A percentile compares a stretch with the other conserved stretches of the same genome.
Conservation (phyloP, 2,888 invertebrate species). For the Lypha dubia region DNA sequence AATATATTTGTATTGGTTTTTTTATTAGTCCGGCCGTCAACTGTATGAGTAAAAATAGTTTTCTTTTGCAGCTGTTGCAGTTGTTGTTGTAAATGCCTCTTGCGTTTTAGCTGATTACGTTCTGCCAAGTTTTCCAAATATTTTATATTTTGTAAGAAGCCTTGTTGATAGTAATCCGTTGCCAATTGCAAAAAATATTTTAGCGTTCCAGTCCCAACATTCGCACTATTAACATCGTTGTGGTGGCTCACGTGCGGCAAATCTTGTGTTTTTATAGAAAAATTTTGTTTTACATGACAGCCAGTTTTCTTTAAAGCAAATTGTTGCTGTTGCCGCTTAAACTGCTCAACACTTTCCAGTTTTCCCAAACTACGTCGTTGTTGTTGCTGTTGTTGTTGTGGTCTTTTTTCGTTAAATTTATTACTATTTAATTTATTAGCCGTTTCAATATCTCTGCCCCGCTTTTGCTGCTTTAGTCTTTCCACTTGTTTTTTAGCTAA, state of each 20-base stretch:
- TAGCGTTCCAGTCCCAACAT: conserved; percentile 51
- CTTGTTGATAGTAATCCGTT: conserved; percentile 81
- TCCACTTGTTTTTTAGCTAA: conserved; percentile 52
- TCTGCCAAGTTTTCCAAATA: conserved; percentile 82
- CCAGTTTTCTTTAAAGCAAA: conserved; percentile 29
- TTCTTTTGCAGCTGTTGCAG: conserved; percentile 52
- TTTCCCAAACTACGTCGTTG: conserved; percentile 66
- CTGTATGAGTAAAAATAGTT: background rate
- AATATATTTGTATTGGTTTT: conserved; percentile 7
- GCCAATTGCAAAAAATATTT: conserved; percentile 79
- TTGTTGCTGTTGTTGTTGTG: conserved; percentile 12
- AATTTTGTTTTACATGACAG: conserved; percentile 52
- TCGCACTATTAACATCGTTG: conserved; percentile 6
- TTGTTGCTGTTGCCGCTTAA: conserved; percentile 48
- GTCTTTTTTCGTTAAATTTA: conserved; percentile 2
- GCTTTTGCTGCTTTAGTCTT: conserved; percentile 26
- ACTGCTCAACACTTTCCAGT: conserved; percentile 66
- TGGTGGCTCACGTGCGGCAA: background rate
- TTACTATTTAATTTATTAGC: conserved; percentile 30
- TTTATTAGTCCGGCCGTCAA: conserved; percentile 19
- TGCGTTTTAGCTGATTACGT: conserved; percentile 75
- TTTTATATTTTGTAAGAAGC: conserved; percentile 80
- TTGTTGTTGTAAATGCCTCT: conserved; percentile 57
- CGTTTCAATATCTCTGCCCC: conserved; percentile 19
- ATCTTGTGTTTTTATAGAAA: conserved; percentile 2